Evolutionary conservation across 2,113 vertebrate genomes (phyloP).

Genomic region (Connochaetes taurinus): DNA sequence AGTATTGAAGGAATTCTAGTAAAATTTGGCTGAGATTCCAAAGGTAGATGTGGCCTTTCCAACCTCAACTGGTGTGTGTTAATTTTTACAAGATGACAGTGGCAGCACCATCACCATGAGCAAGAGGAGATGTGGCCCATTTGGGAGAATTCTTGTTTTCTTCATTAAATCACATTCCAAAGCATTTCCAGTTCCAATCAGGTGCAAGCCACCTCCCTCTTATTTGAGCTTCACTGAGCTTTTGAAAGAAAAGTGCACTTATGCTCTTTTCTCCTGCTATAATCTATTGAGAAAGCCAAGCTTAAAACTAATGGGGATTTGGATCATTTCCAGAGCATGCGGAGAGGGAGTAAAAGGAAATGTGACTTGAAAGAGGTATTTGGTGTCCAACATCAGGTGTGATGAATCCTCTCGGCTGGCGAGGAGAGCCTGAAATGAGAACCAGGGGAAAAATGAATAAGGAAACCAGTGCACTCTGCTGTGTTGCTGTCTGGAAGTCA

Average conservation of each 20-base stretch:
- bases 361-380: slow-evolving; percentile 93
- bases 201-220: not conserved
- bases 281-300: slow-evolving; percentile 90
- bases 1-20: not conserved
- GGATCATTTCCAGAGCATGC: slow-evolving; percentile 91
- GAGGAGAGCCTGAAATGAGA: slow-evolving; percentile 85
- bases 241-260: not conserved
- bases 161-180: not conserved
- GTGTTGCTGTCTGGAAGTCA: not conserved
- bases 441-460: slow-evolving; percentile 44
- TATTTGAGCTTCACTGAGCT: not conserved
- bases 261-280: slow-evolving; percentile 69
- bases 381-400: slow-evolving; percentile 91
- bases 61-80: not conserved
- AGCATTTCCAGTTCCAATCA: not conserved
- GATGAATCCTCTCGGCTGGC: slow-evolving; percentile 85
- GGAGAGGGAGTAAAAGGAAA: slow-evolving; percentile 92
- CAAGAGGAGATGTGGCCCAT: not conserved
- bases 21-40: not conserved
- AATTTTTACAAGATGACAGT: not conserved
- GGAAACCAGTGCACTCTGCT: not conserved
- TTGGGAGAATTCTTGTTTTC: not conserved
- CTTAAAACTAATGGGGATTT: slow-evolving; percentile 93
- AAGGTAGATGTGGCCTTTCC: not conserved
- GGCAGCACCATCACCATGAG: not conserved